Evolutionary conservation across 2,797 vertebrate species (phyloP).

Genomic region (Pelodytes ibericus): DNA sequence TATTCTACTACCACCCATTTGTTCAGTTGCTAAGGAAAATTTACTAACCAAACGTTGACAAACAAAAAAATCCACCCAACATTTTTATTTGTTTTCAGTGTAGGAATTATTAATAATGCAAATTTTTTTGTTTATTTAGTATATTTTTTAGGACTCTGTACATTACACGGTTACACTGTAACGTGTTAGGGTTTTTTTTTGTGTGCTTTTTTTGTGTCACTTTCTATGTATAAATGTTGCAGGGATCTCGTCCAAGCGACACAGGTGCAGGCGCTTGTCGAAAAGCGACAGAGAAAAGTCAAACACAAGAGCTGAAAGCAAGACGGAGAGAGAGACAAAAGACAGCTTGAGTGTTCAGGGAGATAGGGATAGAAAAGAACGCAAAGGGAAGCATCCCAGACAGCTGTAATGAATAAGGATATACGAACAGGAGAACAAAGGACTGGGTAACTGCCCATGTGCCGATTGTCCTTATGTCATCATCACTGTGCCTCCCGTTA

Average conservation of each 20-base stretch:
- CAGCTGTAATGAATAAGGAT: slow-evolving; percentile 38
- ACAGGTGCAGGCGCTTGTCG: slow-evolving; percentile 51
- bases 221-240: not conserved
- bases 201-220: not conserved
- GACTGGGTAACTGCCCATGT: slow-evolving; percentile 18
- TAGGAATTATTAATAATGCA: too few relatives aligned
- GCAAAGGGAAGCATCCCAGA: slow-evolving; percentile 12
- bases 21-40: too few relatives aligned
- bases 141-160: too few relatives aligned
- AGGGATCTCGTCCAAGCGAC: not conserved
- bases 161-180: too few relatives aligned
- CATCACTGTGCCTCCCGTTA: slow-evolving; percentile 23
- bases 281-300: slow-evolving; percentile 40
- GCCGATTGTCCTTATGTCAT: slow-evolving; percentile 43
- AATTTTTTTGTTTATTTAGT: too few relatives aligned
- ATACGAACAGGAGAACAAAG: slow-evolving; percentile 40
- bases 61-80: too few relatives aligned
- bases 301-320: slow-evolving; percentile 19
- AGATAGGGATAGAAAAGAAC: slow-evolving; percentile 16
- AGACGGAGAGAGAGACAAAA: slow-evolving; percentile 10
- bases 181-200: not conserved
- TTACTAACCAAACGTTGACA: too few relatives aligned
- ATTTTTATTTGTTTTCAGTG: too few relatives aligned
- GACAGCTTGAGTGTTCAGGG: not conserved
- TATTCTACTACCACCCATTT: too few relatives aligned